A percentile compares a stretch with the other conserved stretches of the same genome.
Conservation (phyloP, 1,140 invertebrate genomes). For the Drosophila subpulchrella region DNA sequence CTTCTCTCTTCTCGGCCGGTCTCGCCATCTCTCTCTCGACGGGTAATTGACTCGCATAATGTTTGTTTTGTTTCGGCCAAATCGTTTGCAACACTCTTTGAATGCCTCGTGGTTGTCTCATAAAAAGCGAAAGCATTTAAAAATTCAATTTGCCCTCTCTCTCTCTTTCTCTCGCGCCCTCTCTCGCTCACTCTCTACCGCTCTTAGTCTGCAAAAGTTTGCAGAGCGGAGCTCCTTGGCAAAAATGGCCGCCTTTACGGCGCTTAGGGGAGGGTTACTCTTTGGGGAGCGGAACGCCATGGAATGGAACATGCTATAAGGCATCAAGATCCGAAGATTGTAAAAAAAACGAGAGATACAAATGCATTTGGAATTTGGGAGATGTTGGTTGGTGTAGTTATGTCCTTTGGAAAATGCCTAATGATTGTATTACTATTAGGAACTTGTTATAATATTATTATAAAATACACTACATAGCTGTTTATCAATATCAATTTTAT, state of each 20-base stretch:
- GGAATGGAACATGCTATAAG: slow-evolving; percentile 50
- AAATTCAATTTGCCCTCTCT: slow-evolving; percentile 69
- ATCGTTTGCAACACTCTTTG: slow-evolving; percentile 83
- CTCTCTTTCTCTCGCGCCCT: slow-evolving; percentile 32
- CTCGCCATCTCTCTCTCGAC: slow-evolving; percentile 34
- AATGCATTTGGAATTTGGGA: neutral
- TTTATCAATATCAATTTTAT: too few species aligned
- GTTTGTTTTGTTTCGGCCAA: slow-evolving; percentile 77
- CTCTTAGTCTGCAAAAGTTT: slow-evolving; percentile 68
- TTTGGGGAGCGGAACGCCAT: slow-evolving; percentile 26
- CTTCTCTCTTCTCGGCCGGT: slow-evolving; percentile 21
- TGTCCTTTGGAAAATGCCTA: too few species aligned
- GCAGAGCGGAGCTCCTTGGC: slow-evolving; percentile 52
- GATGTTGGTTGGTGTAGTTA: neutral
- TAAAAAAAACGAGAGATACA: neutral
- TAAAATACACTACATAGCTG: too few species aligned
- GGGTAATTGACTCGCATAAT: slow-evolving; percentile 70
- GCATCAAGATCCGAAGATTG: neutral
- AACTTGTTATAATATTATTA: neutral
- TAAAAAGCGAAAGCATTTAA: slow-evolving; percentile 82
- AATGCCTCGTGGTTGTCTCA: slow-evolving; percentile 80
- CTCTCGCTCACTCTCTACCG: slow-evolving; percentile 17
- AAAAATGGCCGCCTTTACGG: slow-evolving; percentile 74
- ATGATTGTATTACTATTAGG: neutral
- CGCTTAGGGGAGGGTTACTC: slow-evolving; percentile 55